Percentiles rank a stretch among this genome's conserved stretches.
Conservation (phyloP, 2,113 vertebrate genomes). For the Sminthopsis crassicaudata region DNA sequence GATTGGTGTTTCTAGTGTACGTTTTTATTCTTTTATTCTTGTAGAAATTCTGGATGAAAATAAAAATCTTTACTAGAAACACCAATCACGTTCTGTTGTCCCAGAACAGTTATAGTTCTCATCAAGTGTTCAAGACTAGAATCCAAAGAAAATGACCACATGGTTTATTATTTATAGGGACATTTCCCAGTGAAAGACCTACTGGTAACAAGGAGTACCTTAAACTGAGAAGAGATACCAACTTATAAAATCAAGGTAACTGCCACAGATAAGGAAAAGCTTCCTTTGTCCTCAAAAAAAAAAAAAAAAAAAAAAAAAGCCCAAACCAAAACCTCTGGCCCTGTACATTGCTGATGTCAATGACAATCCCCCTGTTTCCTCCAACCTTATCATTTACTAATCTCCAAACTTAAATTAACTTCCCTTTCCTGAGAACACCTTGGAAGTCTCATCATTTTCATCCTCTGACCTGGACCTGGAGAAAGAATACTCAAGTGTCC, state of each 20-base stretch:
- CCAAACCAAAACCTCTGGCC: constrained; percentile 36
- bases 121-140: constrained; percentile 85
- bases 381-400: constrained; percentile 76
- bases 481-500: constrained; percentile 44
- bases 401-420: too few species aligned
- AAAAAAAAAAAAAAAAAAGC: too few species aligned
- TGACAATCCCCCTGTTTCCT: constrained; percentile 81
- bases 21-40: constrained; percentile 60
- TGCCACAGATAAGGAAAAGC: constrained; percentile 76
- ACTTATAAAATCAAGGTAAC: constrained; percentile 81
- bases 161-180: constrained; percentile 80
- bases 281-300: constrained; percentile 68
- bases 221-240: constrained; percentile 80
- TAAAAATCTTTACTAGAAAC: constrained; percentile 83
- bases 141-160: constrained; percentile 80
- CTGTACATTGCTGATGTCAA: constrained; percentile 79
- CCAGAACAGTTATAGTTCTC: constrained; percentile 81
- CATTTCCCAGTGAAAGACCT: constrained; percentile 82
- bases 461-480: constrained; percentile 59
- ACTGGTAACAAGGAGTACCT: constrained; percentile 72
- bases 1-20: too few species aligned
- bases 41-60: constrained; percentile 87
- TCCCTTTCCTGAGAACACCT: constrained; percentile 82
- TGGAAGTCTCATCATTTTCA: constrained; percentile 74
- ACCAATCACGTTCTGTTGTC: constrained; percentile 72